Base-by-base conservation (phyloP, 2,888 invertebrate species). In the Caenorhabditis drosophilae region DNA sequence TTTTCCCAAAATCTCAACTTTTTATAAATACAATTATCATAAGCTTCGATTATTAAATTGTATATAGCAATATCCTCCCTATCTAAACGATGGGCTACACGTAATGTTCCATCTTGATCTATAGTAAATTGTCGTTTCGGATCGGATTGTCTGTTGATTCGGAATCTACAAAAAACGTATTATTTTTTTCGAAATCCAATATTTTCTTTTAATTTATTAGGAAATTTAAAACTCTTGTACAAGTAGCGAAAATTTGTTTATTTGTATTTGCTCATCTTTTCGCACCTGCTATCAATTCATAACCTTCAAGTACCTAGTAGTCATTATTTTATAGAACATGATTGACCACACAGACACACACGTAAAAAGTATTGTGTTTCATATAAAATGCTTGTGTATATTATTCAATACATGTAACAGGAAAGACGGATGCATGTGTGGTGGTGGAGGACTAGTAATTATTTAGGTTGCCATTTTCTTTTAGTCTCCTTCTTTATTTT, bases 41-140 rank as follows among this genome's bases (percentile, higher is more conserved):
- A 93, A 3, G 95, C 95, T 80, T 95, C 87, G 73, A 95, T 93
- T 86, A 94, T 94, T 4, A 95, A 92, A 87, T 93, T 93, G 88
- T 96, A 95, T 47, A 93, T 88, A 0, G 93, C 93, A 11, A 93
- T 93, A 77, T 94, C 93, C 86, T 96, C 96, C 51, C 95, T 89
- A 85, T 96, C 96, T 57, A 96, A 87, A 11, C 90, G 90, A 54
- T 94, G 88, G 84, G 94, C 94, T 83, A 95, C 94, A 70, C 92
- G 92, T 0, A 96, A 93, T 0, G 93, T 92, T 23, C 95, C 95
- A 85, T 92, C 92, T 85, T 92, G 92, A 85, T 92, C 93, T 73
- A 95, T 95, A 47, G 91, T 90, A 85, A 95, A 95, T 84, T 95
- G 94, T 44, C 94, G 87, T 84, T 93, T 92, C 62, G 93, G 89